phyloP scores from a whole-genome alignment of 2,888 invertebrate species.

The Troides aeacus region DNA sequence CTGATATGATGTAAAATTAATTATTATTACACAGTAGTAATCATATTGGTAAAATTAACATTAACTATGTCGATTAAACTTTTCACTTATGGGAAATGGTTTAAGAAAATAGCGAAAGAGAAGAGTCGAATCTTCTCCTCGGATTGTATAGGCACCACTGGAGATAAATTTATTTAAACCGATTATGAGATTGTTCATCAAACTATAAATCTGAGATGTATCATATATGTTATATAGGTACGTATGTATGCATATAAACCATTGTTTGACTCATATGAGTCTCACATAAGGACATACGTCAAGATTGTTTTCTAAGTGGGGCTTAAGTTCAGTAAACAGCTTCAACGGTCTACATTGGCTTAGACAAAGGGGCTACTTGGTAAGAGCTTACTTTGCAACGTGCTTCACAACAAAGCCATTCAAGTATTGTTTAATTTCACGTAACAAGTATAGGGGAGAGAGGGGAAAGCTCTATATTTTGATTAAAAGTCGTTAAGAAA shows the following conservation, averaged over 20 bases:
- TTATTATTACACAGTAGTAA: no score
- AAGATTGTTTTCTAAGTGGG: constrained; percentile 22
- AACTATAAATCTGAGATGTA: not conserved
- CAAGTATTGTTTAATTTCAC: constrained; percentile 18
- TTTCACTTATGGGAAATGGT: no score
- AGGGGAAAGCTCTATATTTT: not conserved
- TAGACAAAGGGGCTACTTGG: constrained; percentile 24
- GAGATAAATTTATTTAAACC: not conserved
- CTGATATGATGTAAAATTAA: no score
- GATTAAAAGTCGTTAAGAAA: not conserved
- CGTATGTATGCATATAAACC: not conserved
- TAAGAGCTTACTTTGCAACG: constrained; percentile 11
- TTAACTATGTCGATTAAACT: no score
- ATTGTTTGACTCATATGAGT: not conserved
- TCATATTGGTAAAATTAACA: no score
- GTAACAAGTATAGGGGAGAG: not conserved
- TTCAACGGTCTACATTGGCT: constrained; percentile 23
- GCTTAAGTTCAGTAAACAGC: constrained; percentile 28
- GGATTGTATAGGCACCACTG: not conserved
- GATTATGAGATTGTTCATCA: not conserved
- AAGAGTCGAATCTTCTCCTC: no score
- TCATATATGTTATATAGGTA: no score
- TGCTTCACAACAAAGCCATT: constrained; percentile 18
- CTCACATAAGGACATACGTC: constrained; percentile 18
- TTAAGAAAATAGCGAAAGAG: no score